These are phyloP conservation scores for Griposia aprilina DNA, from an alignment of 2,888 invertebrate species.

Conservation along the genomic window DNA sequence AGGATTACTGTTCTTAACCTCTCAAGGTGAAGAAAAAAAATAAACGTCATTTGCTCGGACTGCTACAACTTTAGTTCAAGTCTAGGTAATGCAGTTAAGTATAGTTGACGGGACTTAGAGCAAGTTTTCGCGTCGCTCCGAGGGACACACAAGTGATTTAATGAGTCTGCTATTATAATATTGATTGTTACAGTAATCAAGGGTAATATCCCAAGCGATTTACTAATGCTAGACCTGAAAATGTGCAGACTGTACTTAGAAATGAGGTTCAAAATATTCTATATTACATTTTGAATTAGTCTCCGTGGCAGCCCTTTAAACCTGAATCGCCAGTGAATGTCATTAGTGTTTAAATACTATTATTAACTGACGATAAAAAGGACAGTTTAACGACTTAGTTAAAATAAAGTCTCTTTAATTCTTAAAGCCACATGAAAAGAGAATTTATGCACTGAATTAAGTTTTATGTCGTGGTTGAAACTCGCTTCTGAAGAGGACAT, in stretches of 20 bases:
- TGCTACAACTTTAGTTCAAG: slow-evolving; percentile 63
- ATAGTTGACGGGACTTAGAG: slow-evolving; percentile 59
- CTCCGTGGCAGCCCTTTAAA: slow-evolving; percentile 30
- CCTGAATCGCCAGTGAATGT: slow-evolving; percentile 32
- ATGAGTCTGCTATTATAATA: slow-evolving; percentile 66
- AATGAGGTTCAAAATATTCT: slow-evolving; percentile 32
- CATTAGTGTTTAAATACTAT: slow-evolving; percentile 55
- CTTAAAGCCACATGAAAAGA: slow-evolving; percentile 52
- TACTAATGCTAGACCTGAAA: slow-evolving; percentile 57
- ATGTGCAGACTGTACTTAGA: slow-evolving; percentile 25
- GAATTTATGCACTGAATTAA: slow-evolving; percentile 54
- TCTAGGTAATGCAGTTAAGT: slow-evolving; percentile 70
- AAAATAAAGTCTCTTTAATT: slow-evolving; percentile 56
- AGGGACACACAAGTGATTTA: slow-evolving; percentile 69
- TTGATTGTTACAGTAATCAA: slow-evolving; percentile 66
- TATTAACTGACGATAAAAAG: slow-evolving; percentile 51
- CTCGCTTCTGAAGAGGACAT: slow-evolving; percentile 41
- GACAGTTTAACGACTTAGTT: slow-evolving; percentile 55
- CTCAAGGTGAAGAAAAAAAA: slow-evolving; percentile 63
- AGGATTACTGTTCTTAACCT: slow-evolving; percentile 77
- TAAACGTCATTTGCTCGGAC: slow-evolving; percentile 67
- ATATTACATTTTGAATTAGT: slow-evolving; percentile 29
- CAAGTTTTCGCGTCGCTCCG: slow-evolving; percentile 64
- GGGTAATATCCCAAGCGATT: slow-evolving; percentile 63
- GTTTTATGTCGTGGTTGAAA: slow-evolving; percentile 53